Base-by-base conservation (phyloP, 2,113 vertebrate genomes). In the Phrynocephalus versicolor region DNA sequence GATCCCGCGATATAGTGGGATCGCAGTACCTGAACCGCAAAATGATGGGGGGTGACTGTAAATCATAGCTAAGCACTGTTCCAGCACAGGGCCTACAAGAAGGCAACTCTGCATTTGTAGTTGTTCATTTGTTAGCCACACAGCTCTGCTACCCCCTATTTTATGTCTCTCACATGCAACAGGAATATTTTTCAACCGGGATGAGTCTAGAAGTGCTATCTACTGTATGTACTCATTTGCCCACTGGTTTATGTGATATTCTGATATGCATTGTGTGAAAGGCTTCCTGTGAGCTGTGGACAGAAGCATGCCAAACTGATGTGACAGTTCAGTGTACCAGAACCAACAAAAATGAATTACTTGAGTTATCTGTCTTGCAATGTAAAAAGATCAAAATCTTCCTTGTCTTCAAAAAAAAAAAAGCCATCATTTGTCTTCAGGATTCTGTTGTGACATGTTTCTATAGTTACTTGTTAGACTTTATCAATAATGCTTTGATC, bases 361-460 rank as follows among this genome's bases (percentile, higher is more conserved):
- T 62, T 33, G 6, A 55, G 6, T 75, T 57, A 58, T 5, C 13
- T 77, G 33, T 19, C 19, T n/a, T 7, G 18, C 0, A 10, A 8
- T 71, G 0, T 33, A 70, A 13, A 33, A 64, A 83, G 2, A 25
- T 67, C 41, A 75, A 75, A 75, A 14, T 19, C 51, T 58, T 58
- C 51, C 16, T 58, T 21, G 51, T 72, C 15, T 80, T 41, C 74
- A 12, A 18, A 62, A 1, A 60, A 60, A 60, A 10, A 5, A 62
- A 51, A 51, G 45, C 10, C 33, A 65, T 60, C n/a, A 10, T 41
- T 37, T 74, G 60, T 35, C 62, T 37, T 0, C 14, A 73, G 55
- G 70, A 73, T 60, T 81, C 64, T 39, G 7, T 57, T 87, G 14
- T 30, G 84, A 81, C 81, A 72, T 85, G n/a, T 13, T 41, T 7